Conservation (phyloP, 1,140 invertebrate species). For the Adelges cooleyi region DNA sequence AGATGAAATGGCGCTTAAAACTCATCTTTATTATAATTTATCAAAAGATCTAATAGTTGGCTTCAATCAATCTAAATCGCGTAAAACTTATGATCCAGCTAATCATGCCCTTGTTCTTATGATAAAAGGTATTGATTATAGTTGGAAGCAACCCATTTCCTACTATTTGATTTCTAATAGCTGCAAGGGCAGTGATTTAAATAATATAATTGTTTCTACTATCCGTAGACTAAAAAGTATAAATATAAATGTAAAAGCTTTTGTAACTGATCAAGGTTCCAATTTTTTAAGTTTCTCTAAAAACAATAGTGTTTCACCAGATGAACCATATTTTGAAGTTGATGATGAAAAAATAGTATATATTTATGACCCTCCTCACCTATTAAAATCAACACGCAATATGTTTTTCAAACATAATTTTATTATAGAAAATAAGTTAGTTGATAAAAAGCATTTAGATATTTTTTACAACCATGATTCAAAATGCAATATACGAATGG, state of each 20-base stretch:
- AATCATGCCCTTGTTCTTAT: not conserved
- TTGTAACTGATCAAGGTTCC: not conserved
- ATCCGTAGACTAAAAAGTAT: not conserved
- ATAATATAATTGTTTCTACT: not conserved
- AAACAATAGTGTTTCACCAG: not conserved
- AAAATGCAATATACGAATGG: not conserved
- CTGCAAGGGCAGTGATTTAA: not conserved
- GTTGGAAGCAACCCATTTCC: constrained; percentile 10
- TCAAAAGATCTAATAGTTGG: not conserved
- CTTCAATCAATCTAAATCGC: not conserved
- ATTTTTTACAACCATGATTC: not conserved
- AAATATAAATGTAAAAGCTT: not conserved
- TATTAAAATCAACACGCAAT: not conserved
- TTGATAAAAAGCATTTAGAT: not conserved
- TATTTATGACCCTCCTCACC: not conserved
- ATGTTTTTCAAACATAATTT: constrained; percentile 36
- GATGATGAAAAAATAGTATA: not conserved
- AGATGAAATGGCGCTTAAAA: not conserved
- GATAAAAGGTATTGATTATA: not conserved
- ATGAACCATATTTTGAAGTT: not conserved
- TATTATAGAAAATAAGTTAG: not conserved
- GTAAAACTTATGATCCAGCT: not conserved
- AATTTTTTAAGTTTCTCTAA: not conserved
- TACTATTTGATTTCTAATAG: constrained; percentile 2
- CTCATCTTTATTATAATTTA: not conserved